phyloP scores from a whole-genome alignment of 2,797 vertebrate species.

The Scleropages formosus region DNA sequence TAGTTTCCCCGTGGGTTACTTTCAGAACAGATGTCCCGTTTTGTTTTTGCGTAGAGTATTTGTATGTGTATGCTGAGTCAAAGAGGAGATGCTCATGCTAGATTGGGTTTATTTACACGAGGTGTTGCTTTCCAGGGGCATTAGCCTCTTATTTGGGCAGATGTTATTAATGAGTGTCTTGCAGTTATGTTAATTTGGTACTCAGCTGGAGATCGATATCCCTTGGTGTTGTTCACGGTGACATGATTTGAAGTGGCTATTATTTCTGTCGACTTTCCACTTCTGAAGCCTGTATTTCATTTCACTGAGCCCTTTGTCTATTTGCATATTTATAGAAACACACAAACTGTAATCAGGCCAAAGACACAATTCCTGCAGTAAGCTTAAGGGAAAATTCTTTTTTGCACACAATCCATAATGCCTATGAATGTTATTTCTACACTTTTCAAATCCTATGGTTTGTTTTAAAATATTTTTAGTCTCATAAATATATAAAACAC shows the following conservation, averaged over 20 bases:
- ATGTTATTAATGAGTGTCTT: neutral
- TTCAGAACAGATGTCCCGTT: no score
- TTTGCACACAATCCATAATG: constrained; percentile 5
- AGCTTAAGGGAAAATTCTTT: constrained; percentile 4
- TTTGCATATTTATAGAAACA: neutral
- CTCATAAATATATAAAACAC: constrained; percentile 9
- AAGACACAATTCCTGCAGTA: neutral
- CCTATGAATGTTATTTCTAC: constrained; percentile 33
- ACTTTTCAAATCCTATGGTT: constrained; percentile 20
- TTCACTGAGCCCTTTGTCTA: neutral
- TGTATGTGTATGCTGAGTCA: no score
- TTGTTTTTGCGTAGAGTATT: no score
- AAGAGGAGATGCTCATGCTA: no score
- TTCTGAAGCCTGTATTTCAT: neutral
- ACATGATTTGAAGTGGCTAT: neutral
- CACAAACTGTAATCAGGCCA: neutral
- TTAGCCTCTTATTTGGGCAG: no score
- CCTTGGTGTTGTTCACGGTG: neutral
- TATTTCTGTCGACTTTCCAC: neutral
- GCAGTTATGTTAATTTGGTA: neutral
- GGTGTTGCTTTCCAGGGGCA: neutral
- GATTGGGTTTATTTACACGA: neutral
- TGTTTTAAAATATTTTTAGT: neutral
- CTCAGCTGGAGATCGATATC: neutral
- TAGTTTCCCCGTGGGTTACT: no score